Percentiles rank a stretch among this genome's conserved stretches.
phyloP scores from a whole-genome alignment of 2,113 vertebrate species.

The Mormoops blainvillei region DNA sequence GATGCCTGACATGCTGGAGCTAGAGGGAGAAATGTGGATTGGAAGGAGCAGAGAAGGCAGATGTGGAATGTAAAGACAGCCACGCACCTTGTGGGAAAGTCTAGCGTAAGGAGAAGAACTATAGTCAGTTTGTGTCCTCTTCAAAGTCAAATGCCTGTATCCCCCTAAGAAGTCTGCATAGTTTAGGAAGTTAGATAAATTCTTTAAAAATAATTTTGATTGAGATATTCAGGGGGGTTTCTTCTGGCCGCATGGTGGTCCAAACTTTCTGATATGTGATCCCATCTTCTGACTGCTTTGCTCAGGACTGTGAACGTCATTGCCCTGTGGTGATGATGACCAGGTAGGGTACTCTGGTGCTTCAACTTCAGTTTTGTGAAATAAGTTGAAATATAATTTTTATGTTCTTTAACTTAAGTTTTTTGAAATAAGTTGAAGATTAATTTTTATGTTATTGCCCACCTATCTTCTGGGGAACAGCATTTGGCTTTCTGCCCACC shows the following conservation, averaged over 20 bases:
- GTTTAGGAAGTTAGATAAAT: conserved; percentile 67
- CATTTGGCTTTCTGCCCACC: too few species aligned
- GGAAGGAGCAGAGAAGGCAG: neutral
- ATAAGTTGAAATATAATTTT: too few species aligned
- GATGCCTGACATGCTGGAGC: neutral
- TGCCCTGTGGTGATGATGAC: neutral
- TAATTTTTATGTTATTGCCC: neutral
- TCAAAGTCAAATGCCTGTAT: neutral
- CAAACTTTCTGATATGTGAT: neutral
- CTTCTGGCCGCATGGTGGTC: neutral
- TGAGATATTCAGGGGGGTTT: conserved; percentile 60
- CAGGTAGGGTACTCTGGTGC: accelerated
- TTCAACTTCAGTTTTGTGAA: neutral
- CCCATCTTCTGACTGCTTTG: neutral
- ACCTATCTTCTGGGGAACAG: neutral
- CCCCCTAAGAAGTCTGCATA: neutral
- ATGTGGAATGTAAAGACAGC: neutral
- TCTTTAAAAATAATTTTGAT: conserved; percentile 68
- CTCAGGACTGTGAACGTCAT: neutral
- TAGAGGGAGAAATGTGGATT: neutral
- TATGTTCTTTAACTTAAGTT: too few species aligned
- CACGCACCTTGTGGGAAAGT: accelerated
- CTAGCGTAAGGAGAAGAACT: neutral
- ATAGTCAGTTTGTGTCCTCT: neutral
- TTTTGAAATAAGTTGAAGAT: neutral